Base-by-base conservation (phyloP, 2,113 vertebrate species). In the Marmota flaviventris region DNA sequence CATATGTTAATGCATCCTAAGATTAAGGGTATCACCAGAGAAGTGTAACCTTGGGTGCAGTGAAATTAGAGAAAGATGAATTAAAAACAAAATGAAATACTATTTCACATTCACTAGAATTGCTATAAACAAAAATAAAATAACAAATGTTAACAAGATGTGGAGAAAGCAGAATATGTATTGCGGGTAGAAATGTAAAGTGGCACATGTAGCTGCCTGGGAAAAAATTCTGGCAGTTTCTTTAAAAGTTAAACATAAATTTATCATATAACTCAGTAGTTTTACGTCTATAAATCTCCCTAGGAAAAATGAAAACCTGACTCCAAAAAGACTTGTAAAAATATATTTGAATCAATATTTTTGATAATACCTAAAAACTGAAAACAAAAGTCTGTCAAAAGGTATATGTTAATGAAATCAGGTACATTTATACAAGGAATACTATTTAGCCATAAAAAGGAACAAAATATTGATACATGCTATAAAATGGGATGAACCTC, bases 181-280 rank as follows among this genome's bases (percentile, higher is more conserved):
- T 1, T 88, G 37, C 39, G 37, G 13, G 48, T 32, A 13, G 14
- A 24, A 89, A 61, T 29, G 32, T 61, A 73, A 83, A 67, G 65
- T 61, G 70, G n/a, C n/a, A 58, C 22, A 70, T 34, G 42, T 0
- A 51, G 22, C 22, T 63, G 45, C 32, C 48, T 12, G 65, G 6
- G 48, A 76, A 97, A 91, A 79, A 12, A 89, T 12, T 22, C 83
- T 42, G 45, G 37, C 58, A 90, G 67, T 34, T 85, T 93, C 63
- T 78, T 75, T 29, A 73, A 27, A 93, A 87, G 72, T 69, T 63
- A 84, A 56, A 88, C 17, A 84, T 45, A 77, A 91, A 95, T 69
- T 63, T 79, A 85, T 16, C 87, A 79, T 12, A 65, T 27, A 86
- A 63, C 9, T 89, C 39, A 56, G 58, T 39, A 93, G 75, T 65